Conservation (phyloP, 2,888 invertebrate genomes). For the Ophonus ardosiacus region DNA sequence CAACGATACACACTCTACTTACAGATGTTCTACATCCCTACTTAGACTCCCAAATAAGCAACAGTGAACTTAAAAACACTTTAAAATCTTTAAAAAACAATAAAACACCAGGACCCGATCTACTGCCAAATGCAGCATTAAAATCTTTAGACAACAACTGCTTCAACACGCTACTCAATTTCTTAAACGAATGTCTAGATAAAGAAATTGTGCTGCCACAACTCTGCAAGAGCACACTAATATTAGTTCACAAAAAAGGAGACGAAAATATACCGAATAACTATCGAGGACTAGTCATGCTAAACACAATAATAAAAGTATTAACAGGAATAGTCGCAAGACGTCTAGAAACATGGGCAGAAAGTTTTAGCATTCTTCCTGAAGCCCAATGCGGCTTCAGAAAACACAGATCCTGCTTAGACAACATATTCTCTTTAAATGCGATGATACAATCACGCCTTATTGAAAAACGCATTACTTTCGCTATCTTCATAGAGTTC, state of each 20-base stretch:
- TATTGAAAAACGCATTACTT: not conserved
- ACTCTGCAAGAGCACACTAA: not conserved
- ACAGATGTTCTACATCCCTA: not conserved
- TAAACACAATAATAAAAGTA: not conserved
- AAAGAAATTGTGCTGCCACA: not conserved
- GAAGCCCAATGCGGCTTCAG: too few species aligned
- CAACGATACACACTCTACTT: not conserved
- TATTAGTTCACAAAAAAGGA: not conserved
- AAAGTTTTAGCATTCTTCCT: not conserved
- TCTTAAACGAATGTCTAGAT: not conserved
- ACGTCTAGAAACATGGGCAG: not conserved
- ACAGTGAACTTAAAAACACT: not conserved
- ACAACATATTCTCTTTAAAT: slow-evolving; percentile 14
- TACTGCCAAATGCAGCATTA: not conserved
- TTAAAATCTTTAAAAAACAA: not conserved
- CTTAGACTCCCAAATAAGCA: not conserved
- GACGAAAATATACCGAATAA: not conserved
- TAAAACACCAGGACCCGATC: not conserved
- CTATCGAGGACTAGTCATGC: not conserved
- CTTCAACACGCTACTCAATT: not conserved
- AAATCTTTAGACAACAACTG: not conserved
- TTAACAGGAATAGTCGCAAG: not conserved
- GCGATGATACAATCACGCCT: not conserved
- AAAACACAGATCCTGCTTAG: too few species aligned
- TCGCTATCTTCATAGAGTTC: slow-evolving; percentile 8